Conservation (phyloP, 2,888 invertebrate genomes). For the Xylophagus ater region DNA sequence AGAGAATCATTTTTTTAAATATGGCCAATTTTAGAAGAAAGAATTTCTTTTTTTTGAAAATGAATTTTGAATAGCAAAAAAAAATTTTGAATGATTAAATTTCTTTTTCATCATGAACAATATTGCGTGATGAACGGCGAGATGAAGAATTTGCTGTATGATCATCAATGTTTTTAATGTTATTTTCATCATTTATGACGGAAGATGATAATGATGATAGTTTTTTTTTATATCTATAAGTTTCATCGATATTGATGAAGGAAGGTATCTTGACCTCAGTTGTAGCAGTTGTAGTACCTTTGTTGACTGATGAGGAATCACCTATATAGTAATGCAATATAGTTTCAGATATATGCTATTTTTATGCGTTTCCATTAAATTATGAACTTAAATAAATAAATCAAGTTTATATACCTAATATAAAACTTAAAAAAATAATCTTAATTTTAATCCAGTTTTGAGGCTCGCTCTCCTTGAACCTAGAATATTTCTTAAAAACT, state of each 20-base stretch:
- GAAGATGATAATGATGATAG: slow-evolving; percentile 13
- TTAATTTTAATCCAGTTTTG: too few relatives aligned
- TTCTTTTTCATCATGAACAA: slow-evolving; percentile 12
- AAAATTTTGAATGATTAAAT: slow-evolving; percentile 9
- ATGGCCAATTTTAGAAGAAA: too few relatives aligned
- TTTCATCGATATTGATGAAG: slow-evolving; percentile 16
- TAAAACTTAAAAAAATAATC: too few relatives aligned
- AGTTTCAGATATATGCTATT: too few relatives aligned
- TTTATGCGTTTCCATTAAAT: too few relatives aligned
- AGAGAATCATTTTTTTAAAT: too few relatives aligned
- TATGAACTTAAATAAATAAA: too few relatives aligned
- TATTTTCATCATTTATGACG: slow-evolving; percentile 12
- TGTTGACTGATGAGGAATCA: slow-evolving; percentile 10
- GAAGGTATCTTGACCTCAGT: slow-evolving; percentile 4
- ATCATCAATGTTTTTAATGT: slow-evolving; percentile 16
- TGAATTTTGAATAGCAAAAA: neutral
- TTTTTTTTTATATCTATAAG: slow-evolving; percentile 13
- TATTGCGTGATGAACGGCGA: slow-evolving; percentile 12
- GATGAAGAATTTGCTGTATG: slow-evolving; percentile 14
- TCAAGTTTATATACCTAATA: too few relatives aligned
- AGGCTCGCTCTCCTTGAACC: too few relatives aligned
- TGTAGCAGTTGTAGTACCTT: slow-evolving; percentile 3
- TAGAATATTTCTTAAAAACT: slow-evolving; percentile 1
- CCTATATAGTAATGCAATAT: slow-evolving; percentile 9
- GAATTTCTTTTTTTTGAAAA: too few relatives aligned